These are phyloP conservation scores for Neolamprologus variostigma DNA, from an alignment of 2,113 vertebrate genomes.

Conservation along the genomic window DNA sequence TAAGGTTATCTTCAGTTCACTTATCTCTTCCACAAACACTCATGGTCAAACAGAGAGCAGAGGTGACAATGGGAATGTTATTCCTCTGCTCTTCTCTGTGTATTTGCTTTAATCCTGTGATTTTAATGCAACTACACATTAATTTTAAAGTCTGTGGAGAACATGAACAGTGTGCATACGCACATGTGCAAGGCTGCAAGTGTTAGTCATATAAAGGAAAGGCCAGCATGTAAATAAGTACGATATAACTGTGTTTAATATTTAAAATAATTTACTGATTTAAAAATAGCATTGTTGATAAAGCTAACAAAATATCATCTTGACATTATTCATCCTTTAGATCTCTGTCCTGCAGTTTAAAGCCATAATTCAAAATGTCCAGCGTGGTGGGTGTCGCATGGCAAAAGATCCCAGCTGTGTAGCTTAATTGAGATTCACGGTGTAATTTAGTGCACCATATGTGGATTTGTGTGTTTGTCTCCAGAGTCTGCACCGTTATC, in stretches of 20 bases:
- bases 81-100: background rate
- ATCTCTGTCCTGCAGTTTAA: background rate
- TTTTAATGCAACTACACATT: background rate
- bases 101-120: background rate
- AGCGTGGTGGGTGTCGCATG: background rate
- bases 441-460: slow-evolving; percentile 10
- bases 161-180: background rate
- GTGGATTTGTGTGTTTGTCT: slow-evolving; percentile 11
- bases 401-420: background rate
- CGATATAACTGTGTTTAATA: background rate
- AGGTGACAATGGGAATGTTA: background rate
- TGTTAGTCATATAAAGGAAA: background rate
- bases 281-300: background rate
- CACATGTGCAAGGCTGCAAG: background rate
- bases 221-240: background rate
- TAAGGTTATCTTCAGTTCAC: background rate
- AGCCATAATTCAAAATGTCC: background rate
- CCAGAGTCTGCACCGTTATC: background rate
- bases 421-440: slow-evolving; percentile 29
- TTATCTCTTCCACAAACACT: background rate
- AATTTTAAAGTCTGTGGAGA: background rate
- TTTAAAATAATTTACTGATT: background rate
- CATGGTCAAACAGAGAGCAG: background rate
- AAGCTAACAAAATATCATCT: background rate
- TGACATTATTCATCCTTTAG: background rate